Evolutionary conservation across 2,888 invertebrate species (phyloP).

Genomic region (Tiliacea aurago): DNA sequence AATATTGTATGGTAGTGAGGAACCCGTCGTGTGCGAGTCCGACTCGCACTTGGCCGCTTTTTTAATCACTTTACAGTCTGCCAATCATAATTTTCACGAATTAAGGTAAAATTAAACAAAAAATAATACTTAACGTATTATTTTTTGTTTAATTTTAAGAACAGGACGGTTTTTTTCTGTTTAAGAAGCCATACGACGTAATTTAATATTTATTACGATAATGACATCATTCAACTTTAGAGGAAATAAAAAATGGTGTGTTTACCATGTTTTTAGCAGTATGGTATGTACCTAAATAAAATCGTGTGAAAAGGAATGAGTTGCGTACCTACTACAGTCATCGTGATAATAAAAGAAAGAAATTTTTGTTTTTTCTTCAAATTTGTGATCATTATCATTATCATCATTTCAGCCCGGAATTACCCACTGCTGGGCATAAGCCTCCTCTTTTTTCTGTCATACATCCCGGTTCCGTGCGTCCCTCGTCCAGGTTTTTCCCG

Average conservation of each 20-base stretch:
- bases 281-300: neutral
- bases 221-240: constrained; percentile 29
- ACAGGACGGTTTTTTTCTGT: no score
- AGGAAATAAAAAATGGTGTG: neutral
- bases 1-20: neutral
- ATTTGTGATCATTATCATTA: no score
- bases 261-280: neutral
- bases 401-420: no score
- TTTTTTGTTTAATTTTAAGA: no score
- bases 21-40: neutral
- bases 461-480: no score
- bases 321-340: no score
- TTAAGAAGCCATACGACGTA: constrained; percentile 16
- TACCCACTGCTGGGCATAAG: no score
- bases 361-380: neutral
- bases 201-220: constrained; percentile 37
- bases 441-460: no score
- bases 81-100: constrained; percentile 12
- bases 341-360: neutral
- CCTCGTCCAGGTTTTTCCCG: no score
- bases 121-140: neutral
- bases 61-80: neutral
- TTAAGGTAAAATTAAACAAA: constrained; percentile 15
- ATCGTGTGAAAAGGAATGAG: neutral
- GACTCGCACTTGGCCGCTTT: neutral